These are phyloP conservation scores for Gracilinanus agilis DNA, from an alignment of 2,113 vertebrate species.

Conservation along the genomic window DNA sequence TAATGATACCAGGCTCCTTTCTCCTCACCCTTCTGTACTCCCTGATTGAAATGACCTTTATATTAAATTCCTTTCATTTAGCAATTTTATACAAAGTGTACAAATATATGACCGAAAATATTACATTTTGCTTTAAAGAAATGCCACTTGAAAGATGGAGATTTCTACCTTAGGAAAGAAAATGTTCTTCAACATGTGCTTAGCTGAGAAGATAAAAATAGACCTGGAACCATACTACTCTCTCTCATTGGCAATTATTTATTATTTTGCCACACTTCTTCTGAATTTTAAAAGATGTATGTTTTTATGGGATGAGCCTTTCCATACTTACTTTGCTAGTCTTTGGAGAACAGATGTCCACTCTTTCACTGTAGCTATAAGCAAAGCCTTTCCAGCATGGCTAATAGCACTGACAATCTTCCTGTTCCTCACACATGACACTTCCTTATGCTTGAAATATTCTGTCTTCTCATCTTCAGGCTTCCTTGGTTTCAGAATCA, in stretches of 20 bases:
- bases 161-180: neutral
- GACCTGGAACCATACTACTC: constrained; percentile 12
- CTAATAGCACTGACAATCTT: neutral
- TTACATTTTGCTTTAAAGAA: neutral
- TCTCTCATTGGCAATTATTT: constrained; percentile 19
- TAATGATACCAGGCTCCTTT: neutral
- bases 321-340: neutral
- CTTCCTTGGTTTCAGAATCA: neutral
- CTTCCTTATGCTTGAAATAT: neutral
- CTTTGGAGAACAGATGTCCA: neutral
- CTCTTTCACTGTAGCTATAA: neutral
- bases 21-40: neutral
- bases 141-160: neutral
- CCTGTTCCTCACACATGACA: neutral
- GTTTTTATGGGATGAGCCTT: neutral
- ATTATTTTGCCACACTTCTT: neutral
- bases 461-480: neutral
- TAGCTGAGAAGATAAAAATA: constrained; percentile 29
- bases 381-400: neutral
- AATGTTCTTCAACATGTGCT: neutral
- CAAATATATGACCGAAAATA: neutral
- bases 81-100: neutral
- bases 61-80: neutral
- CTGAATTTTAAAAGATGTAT: neutral
- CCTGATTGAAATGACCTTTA: neutral